Conservation (phyloP, 2,797 vertebrate genomes). For the Brotula barbata region DNA sequence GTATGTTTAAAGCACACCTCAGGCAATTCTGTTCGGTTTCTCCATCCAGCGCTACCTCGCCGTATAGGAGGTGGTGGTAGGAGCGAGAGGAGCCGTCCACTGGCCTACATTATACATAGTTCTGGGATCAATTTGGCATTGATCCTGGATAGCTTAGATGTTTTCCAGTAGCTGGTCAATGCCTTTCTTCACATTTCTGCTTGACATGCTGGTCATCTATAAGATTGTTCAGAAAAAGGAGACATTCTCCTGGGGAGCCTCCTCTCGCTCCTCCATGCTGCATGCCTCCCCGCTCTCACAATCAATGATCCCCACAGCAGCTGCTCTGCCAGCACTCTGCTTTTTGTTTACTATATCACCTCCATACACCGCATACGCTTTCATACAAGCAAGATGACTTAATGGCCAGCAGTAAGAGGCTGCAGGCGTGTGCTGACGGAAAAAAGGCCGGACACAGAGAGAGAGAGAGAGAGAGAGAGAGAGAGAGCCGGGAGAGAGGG, state of each 20-base stretch:
- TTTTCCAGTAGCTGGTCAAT: slow-evolving; percentile 81
- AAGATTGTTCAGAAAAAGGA: slow-evolving; percentile 56
- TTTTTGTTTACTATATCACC: slow-evolving; percentile 69
- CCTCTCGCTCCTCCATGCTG: slow-evolving; percentile 54
- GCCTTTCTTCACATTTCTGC: slow-evolving; percentile 74
- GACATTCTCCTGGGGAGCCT: slow-evolving; percentile 65
- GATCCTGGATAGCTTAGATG: slow-evolving; percentile 80
- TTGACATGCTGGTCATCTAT: slow-evolving; percentile 73
- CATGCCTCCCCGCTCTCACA: slow-evolving; percentile 69
- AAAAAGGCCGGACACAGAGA: slow-evolving; percentile 24
- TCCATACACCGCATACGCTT: slow-evolving; percentile 41
- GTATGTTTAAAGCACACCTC: slow-evolving; percentile 60
- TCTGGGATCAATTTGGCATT: slow-evolving; percentile 78
- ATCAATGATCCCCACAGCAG: slow-evolving; percentile 74
- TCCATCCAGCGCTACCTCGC: slow-evolving; percentile 43
- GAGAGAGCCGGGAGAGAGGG: slow-evolving; percentile 13
- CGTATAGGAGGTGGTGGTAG: slow-evolving; percentile 45
- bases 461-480: slow-evolving; percentile 22
- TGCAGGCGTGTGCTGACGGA: slow-evolving; percentile 24
- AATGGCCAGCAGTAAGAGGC: slow-evolving; percentile 30
- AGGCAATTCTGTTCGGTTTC: slow-evolving; percentile 42
- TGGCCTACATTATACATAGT: slow-evolving; percentile 80
- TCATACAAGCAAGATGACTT: slow-evolving; percentile 37
- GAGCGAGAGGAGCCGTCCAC: slow-evolving; percentile 56
- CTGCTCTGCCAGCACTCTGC: slow-evolving; percentile 62